A percentile compares a stretch with the other conserved stretches of the same genome.
These are phyloP conservation scores for Sylvilagus floridanus DNA, from an alignment of 2,797 vertebrate species.

Conservation along the genomic window DNA sequence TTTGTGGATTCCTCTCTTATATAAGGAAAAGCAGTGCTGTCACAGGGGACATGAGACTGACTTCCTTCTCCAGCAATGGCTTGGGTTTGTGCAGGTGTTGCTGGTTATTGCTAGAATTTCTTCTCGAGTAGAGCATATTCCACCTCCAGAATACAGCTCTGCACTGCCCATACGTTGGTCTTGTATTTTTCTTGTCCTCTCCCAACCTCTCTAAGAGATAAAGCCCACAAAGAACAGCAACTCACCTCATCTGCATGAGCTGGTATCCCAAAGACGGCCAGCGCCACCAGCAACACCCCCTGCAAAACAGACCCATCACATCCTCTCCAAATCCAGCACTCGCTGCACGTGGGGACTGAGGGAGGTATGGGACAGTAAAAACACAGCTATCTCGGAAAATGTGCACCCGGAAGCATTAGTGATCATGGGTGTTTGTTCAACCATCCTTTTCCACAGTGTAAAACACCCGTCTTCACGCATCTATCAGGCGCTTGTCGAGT, in stretches of 20 bases:
- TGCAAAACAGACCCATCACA: conserved; percentile 75
- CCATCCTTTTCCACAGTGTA: background rate
- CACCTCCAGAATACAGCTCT: background rate
- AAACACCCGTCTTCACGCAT: background rate
- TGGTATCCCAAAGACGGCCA: conserved; percentile 82
- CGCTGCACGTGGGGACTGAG: background rate
- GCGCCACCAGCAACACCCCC: conserved; percentile 76
- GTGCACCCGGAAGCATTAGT: background rate
- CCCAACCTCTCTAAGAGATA: background rate
- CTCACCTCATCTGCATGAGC: conserved; percentile 82
- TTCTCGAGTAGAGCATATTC: background rate
- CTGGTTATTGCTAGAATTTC: conserved; percentile 35
- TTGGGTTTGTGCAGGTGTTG: background rate
- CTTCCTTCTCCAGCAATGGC: background rate
- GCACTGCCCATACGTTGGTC: background rate
- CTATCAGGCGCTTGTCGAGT: background rate
- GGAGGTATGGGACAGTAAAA: background rate
- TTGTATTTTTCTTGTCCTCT: background rate
- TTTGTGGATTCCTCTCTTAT: accelerated
- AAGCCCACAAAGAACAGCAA: conserved; percentile 23
- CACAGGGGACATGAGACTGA: background rate
- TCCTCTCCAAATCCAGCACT: background rate
- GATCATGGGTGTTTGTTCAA: background rate
- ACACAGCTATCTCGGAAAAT: background rate
- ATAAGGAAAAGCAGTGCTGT: background rate